Evolutionary conservation across 2,797 vertebrate genomes (phyloP).

Genomic region (Iguana delicatissima): DNA sequence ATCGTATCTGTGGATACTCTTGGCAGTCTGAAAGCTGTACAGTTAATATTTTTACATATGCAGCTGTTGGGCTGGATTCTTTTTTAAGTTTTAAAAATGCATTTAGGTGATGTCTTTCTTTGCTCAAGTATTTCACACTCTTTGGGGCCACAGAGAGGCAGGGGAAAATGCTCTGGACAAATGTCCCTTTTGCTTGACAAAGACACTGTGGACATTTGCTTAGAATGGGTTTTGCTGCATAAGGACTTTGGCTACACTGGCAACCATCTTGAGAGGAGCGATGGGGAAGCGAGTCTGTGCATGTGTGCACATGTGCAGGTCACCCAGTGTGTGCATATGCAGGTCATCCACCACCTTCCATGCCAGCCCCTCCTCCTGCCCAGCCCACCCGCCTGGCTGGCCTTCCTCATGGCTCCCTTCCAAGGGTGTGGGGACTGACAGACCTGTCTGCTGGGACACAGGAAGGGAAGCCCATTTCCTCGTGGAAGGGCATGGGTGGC

Average conservation of each 20-base stretch:
- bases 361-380: neutral
- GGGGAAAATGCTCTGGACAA: neutral
- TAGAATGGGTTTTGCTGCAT: neutral
- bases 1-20: neutral
- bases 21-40: neutral
- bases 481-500: neutral
- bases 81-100: neutral
- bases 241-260: neutral
- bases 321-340: neutral
- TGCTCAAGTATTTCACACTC: neutral
- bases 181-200: neutral
- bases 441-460: neutral
- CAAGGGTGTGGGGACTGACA: neutral
- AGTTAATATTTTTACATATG: neutral
- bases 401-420: neutral
- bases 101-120: neutral
- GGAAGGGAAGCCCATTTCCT: neutral
- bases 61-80: neutral
- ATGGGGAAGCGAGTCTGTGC: neutral
- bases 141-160: too few species aligned
- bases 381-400: neutral
- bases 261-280: neutral
- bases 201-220: neutral
- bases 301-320: too few species aligned
- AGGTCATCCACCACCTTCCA: neutral